Conservation (phyloP, 2,888 invertebrate species). For the Stramonita haemastoma region DNA sequence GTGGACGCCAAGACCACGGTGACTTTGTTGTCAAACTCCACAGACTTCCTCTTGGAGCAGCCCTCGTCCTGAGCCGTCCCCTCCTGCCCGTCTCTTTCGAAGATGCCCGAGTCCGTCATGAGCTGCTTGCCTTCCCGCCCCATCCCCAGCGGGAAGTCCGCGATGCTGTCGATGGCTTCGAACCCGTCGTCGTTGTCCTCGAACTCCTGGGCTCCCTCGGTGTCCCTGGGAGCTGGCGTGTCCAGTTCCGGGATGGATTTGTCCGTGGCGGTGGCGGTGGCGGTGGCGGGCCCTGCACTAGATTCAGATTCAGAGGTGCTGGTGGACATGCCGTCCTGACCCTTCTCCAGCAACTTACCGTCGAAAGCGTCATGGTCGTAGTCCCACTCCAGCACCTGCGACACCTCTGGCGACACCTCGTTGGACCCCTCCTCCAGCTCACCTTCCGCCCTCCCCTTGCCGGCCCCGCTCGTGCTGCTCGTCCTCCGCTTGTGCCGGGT, state of each 20-base stretch:
- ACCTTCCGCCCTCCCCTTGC: slow-evolving; percentile 24
- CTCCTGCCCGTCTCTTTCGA: slow-evolving; percentile 46
- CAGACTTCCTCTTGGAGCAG: slow-evolving; percentile 22
- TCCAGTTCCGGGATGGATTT: slow-evolving; percentile 29
- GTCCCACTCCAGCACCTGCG: slow-evolving; percentile 52
- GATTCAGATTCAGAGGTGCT: slow-evolving; percentile 50
- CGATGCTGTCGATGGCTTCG: slow-evolving; percentile 50
- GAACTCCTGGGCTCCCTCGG: slow-evolving; percentile 23
- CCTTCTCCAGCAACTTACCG: slow-evolving; percentile 47
- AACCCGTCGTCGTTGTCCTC: slow-evolving; percentile 48
- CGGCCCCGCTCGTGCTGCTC: slow-evolving; percentile 23
- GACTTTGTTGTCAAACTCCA: slow-evolving; percentile 40
- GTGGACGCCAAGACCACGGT: neutral
- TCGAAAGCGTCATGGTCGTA: slow-evolving; percentile 51
- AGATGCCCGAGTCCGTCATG: slow-evolving; percentile 68
- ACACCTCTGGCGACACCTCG: slow-evolving; percentile 50
- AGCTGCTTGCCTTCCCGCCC: slow-evolving; percentile 48
- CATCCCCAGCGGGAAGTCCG: slow-evolving; percentile 47
- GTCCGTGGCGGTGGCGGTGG: neutral
- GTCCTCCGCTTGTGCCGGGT: neutral
- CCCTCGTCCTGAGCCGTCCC: neutral
- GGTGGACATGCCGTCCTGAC: slow-evolving; percentile 47
- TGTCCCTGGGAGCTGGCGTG: slow-evolving; percentile 34
- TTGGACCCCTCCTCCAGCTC: slow-evolving; percentile 49
- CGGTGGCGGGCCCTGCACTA: slow-evolving; percentile 11